Evolutionary conservation across 1,140 invertebrate genomes (phyloP), one percentile per base, ranked within the genome.

Genomic region (Caenorhabditis inopinata): DNA sequence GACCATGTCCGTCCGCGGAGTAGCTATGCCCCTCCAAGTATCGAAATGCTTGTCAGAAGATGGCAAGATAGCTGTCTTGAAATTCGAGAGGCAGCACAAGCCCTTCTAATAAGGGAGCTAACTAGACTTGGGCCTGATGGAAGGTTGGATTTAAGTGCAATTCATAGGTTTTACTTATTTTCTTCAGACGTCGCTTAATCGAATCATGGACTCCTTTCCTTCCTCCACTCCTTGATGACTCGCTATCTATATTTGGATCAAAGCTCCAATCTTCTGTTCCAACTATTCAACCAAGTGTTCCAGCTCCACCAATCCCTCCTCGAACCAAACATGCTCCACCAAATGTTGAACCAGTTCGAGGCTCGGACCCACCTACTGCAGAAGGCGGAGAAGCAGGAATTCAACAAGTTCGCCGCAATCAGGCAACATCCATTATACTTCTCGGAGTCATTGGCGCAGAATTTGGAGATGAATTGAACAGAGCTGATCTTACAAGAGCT

Each of bases 41-140:
- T 99, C 0, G 96, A 99, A 89, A 95, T 97, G 92, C 92, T 99
- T 91, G 96, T 96, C 11, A 92, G 95, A 27, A 86, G 87, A 76
- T 99, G 97, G 97, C 97, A 99, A 89, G 96, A 99, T 90, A 93
- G 96, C 82, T 98, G 96, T 90, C 91, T 98, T 7, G 96, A 99
- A 91, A 93, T 94, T 29, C 90, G 97, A 11, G 95, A 98, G 90
- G 96, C 97, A 0, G 94, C 96, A 0, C 97, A 99, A 89, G 96
- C 96, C 25, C 91, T 99, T 1, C 89, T 99, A 0, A 90, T 99
- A 6, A 95, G 96, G 7, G 97, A 99, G 90, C 90, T 99, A 0
- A 92, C 93, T 49, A 91, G 94, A 89, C 92, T 98, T 89, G 96
- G 96, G 12, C 92, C 94, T 0, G 94, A 95, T 18, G 86, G 86